These are phyloP conservation scores for Gobio gobio DNA, from an alignment of 2,113 vertebrate genomes.

Conservation along the genomic window DNA sequence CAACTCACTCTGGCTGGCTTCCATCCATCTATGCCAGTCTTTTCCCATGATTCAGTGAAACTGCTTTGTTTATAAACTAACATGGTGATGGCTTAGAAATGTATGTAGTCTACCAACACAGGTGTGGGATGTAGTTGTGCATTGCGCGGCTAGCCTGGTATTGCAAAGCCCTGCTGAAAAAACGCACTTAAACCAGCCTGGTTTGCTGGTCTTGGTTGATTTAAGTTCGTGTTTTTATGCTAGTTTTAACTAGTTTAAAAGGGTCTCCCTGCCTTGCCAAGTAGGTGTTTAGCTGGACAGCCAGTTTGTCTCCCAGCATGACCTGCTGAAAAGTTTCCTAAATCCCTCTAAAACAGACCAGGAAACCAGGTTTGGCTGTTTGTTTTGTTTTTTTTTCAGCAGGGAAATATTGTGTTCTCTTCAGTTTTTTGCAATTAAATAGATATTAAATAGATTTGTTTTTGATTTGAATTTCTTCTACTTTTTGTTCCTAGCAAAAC, in stretches of 20 bases:
- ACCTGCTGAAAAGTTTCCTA: neutral
- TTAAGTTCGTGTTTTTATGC: neutral
- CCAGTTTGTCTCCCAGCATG: neutral
- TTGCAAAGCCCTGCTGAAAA: neutral
- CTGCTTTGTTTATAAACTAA: neutral
- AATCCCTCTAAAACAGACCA: neutral
- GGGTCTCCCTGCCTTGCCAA: neutral
- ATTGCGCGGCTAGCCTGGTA: neutral
- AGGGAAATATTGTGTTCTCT: neutral
- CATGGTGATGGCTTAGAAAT: neutral
- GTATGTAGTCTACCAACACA: neutral
- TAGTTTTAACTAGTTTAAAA: neutral
- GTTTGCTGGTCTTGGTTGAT: neutral
- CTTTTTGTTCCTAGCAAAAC: neutral
- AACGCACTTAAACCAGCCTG: neutral
- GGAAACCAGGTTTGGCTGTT: neutral
- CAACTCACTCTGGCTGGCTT: neutral
- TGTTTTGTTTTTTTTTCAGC: neutral
- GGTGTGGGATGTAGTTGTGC: neutral
- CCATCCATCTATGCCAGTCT: neutral
- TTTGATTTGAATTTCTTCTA: neutral
- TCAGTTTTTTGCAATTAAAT: neutral
- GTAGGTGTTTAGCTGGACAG: neutral
- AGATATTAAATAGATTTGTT: too few relatives aligned
- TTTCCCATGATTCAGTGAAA: constrained; percentile 1